Percentiles rank a stretch among this genome's conserved stretches.
These are phyloP conservation scores for Ramphastos sulfuratus DNA, from an alignment of 2,113 vertebrate genomes.

Conservation along the genomic window DNA sequence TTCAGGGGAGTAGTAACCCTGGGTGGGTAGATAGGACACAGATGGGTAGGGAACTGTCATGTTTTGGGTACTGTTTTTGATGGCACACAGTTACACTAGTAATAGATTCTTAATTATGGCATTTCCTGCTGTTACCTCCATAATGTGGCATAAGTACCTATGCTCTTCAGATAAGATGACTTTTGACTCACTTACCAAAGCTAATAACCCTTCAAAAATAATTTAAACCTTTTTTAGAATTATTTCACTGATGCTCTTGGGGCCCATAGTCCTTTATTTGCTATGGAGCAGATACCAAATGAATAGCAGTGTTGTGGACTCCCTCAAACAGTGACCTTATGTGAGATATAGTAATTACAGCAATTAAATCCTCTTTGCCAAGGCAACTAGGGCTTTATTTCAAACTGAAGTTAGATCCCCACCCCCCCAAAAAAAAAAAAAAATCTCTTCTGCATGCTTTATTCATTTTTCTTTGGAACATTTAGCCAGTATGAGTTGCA, in stretches of 20 bases:
- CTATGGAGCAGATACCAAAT: constrained; percentile 6
- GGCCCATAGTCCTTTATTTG: constrained; percentile 48
- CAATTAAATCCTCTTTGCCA: constrained; percentile 63
- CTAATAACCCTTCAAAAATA: constrained; percentile 56
- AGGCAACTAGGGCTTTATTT: constrained; percentile 62
- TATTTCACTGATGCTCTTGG: constrained; percentile 1
- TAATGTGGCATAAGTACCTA: constrained; percentile 18
- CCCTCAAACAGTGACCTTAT: constrained; percentile 56
- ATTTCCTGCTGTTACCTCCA: constrained; percentile 14
- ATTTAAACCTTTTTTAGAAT: constrained; percentile 26
- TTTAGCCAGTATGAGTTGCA: neutral
- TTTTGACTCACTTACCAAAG: constrained; percentile 53
- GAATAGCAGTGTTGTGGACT: constrained; percentile 40
- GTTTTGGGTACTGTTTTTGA: neutral
- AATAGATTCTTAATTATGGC: neutral
- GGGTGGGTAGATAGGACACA: neutral
- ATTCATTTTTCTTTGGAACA: constrained; percentile 51
- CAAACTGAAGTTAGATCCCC: neutral
- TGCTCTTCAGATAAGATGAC: constrained; percentile 3
- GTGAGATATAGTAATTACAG: constrained; percentile 45
- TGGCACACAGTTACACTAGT: neutral
- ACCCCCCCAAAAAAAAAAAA: too few species aligned
- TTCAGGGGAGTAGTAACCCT: neutral
- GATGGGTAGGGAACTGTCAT: neutral
- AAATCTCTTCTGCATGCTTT: too few species aligned